phyloP scores from a whole-genome alignment of 1,140 invertebrate genomes.

The Drosophila seguyi region DNA sequence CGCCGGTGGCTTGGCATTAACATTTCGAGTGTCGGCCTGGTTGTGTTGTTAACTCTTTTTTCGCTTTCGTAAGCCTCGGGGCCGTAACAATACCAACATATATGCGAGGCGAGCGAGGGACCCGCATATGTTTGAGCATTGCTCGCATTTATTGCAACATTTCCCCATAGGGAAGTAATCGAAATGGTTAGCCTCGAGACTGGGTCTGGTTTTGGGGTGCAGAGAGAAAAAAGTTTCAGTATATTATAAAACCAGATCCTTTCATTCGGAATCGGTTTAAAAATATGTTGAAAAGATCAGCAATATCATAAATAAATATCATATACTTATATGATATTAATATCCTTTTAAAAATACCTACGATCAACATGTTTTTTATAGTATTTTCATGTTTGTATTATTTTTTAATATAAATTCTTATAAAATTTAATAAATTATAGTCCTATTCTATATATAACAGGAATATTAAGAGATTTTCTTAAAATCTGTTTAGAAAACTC shows the following conservation, averaged over 20 bases:
- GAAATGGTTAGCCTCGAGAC: conserved; percentile 24
- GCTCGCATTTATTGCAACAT: conserved; percentile 75
- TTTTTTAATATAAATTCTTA: too few relatives aligned
- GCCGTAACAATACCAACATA: conserved; percentile 11
- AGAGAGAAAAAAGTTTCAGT: background rate
- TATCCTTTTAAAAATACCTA: background rate
- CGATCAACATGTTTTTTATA: background rate
- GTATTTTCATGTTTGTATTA: background rate
- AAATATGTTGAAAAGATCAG: background rate
- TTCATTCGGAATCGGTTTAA: background rate
- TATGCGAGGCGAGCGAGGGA: conserved; percentile 12
- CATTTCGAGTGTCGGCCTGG: conserved; percentile 62
- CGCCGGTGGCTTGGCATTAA: conserved; percentile 60
- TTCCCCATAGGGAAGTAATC: conserved; percentile 71
- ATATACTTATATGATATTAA: background rate
- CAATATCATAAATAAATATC: background rate
- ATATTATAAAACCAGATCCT: background rate
- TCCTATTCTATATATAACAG: background rate
- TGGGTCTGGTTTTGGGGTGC: conserved; percentile 25
- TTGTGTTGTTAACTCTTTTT: conserved; percentile 43
- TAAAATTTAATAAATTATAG: background rate
- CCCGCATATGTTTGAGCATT: conserved; percentile 56
- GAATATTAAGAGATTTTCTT: background rate
- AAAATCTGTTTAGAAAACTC: background rate
- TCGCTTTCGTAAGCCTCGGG: conserved; percentile 56